phyloP scores from a whole-genome alignment of 2,888 invertebrate species.

The Drymonia ruficornis region DNA sequence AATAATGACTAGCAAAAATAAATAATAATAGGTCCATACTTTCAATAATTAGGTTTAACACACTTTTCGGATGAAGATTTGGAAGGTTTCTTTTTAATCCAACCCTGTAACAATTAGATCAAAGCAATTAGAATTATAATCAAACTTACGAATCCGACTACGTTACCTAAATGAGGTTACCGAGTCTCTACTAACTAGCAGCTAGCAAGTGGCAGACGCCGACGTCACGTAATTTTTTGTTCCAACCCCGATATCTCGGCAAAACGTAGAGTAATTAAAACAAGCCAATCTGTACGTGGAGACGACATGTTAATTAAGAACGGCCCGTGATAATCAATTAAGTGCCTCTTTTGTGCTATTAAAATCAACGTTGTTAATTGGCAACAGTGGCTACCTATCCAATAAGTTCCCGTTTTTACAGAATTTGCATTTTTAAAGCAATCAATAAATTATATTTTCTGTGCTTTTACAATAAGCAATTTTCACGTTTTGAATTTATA shows the following conservation, averaged over 20 bases:
- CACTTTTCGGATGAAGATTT: too few relatives aligned
- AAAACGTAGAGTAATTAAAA: constrained; percentile 42
- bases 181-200: neutral
- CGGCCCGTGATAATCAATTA: constrained; percentile 49
- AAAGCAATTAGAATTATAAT: too few relatives aligned
- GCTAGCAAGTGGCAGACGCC: neutral
- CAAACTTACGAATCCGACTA: neutral
- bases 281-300: constrained; percentile 45
- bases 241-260: constrained; percentile 16
- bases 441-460: too few relatives aligned
- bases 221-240: constrained; percentile 13
- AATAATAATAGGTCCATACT: too few relatives aligned
- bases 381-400: constrained; percentile 19
- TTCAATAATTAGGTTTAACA: too few relatives aligned
- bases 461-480: too few relatives aligned
- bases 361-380: constrained; percentile 48
- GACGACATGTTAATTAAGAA: constrained; percentile 58
- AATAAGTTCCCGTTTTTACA: constrained; percentile 19
- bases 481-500: too few relatives aligned
- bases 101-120: too few relatives aligned
- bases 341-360: constrained; percentile 44
- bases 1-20: too few relatives aligned
- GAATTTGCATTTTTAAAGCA: too few relatives aligned
- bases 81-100: too few relatives aligned
- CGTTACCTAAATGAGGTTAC: neutral